Evolutionary conservation across 2,113 vertebrate genomes (phyloP), one percentile per base, ranked within the genome.

Genomic region (Gopherus flavomarginatus): DNA sequence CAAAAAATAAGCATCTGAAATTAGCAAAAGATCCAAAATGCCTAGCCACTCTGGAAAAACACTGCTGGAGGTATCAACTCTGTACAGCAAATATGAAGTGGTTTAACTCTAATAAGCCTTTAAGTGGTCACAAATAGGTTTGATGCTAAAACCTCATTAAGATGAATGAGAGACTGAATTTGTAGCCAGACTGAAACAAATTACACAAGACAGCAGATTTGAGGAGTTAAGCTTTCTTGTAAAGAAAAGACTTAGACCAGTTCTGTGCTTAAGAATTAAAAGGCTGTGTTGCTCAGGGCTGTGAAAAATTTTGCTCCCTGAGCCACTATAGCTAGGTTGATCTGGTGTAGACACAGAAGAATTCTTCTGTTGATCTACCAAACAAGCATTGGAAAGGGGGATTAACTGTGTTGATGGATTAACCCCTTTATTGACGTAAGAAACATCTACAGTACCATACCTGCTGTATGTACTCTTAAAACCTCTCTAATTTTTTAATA

Each of bases 21-120:
- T n/a, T 72, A 72, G 27, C 27, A 31, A 59, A 59, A 59, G 27
- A 13, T 59, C 57, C n/a, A 86, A 79, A 44, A 85, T 53, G 38
- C 83, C 93, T 26, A 11, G 81, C 62, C 1, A 4, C 53, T 92
- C 96, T 93, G 95, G 96, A 96, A 97, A 92, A 97, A 42, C 42
- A 42, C 42, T 42, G 42, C 42, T 42, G 42, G 42, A 42, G 42
- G 42, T 42, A 42, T 42, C 42, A 42, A 42, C 42, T 42, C 42
- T 42, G 42, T 42, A 42, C 42, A 42, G 42, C 42, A 42, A 42
- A 42, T 42, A 42, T 42, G 24, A 91, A 78, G 75, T 83, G 62
- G 83, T 95, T 83, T 54, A 54, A 69, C 50, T 14, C 11, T 81
- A 49, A 50, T 90, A 83, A 95, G 86, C 83, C 49, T 86, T 78